Conservation (phyloP, 2,797 vertebrate species). For the Streptopelia turtur region DNA sequence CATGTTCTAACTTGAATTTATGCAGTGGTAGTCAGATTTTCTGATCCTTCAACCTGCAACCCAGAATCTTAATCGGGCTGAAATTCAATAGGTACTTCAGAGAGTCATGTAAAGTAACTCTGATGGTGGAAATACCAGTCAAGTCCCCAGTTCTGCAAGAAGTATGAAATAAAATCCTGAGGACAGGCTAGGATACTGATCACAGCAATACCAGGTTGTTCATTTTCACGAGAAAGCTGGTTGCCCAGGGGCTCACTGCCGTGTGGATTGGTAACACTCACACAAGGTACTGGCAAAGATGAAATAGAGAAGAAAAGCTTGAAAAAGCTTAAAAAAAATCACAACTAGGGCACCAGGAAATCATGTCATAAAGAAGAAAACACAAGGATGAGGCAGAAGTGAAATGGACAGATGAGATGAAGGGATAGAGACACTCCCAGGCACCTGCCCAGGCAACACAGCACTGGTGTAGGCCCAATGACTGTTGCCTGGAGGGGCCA, state of each 20-base stretch:
- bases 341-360: neutral
- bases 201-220: neutral
- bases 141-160: neutral
- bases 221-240: neutral
- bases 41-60: neutral
- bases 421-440: neutral
- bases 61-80: neutral
- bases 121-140: neutral
- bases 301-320: neutral
- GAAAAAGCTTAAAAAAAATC: neutral
- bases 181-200: neutral
- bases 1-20: neutral
- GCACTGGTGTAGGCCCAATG: neutral
- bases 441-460: neutral
- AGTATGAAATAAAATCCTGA: neutral
- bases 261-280: fast-evolving
- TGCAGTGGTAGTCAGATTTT: neutral
- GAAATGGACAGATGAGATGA: neutral
- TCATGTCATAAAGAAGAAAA: neutral
- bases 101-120: neutral
- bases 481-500: neutral
- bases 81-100: neutral
- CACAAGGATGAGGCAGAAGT: neutral
- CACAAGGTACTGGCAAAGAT: neutral
- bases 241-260: neutral